A percentile compares a stretch with the other conserved stretches of the same genome.
These are phyloP conservation scores for Hemiscyllium ocellatum DNA, from an alignment of 2,113 vertebrate species.

Conservation along the genomic window DNA sequence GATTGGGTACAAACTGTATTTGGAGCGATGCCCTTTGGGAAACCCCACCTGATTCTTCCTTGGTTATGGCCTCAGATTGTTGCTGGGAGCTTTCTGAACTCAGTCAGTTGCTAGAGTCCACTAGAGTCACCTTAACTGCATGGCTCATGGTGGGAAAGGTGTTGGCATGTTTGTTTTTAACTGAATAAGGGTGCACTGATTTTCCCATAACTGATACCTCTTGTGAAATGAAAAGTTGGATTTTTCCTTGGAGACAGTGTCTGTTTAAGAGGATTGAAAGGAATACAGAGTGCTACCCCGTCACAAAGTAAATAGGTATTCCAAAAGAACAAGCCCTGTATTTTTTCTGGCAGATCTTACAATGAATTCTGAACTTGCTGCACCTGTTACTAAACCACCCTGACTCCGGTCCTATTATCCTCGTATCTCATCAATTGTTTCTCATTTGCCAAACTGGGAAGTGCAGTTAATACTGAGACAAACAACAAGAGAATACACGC, in stretches of 20 bases:
- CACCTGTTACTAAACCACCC: not conserved
- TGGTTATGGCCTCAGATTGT: not conserved
- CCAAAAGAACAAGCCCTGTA: not conserved
- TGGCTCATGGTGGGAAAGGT: not conserved
- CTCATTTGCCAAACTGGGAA: not conserved
- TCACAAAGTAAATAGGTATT: not conserved
- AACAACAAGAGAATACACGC: not conserved
- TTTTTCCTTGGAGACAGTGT: not conserved
- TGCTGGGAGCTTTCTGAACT: not conserved
- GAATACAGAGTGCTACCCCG: not conserved
- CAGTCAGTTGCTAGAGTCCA: not conserved
- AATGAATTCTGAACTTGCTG: not conserved
- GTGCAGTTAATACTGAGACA: not conserved
- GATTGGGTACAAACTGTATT: not conserved
- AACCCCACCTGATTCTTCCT: no score
- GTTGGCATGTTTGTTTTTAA: not conserved
- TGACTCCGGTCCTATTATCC: not conserved
- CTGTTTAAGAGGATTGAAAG: not conserved
- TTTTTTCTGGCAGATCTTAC: not conserved
- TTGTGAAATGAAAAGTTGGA: not conserved
- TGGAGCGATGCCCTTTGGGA: not conserved
- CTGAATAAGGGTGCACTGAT: not conserved
- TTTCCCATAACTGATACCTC: not conserved
- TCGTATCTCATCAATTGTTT: not conserved
- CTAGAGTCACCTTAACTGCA: not conserved